Conservation (phyloP, 1,140 invertebrate genomes). For the Aphelinus atriplicis region DNA sequence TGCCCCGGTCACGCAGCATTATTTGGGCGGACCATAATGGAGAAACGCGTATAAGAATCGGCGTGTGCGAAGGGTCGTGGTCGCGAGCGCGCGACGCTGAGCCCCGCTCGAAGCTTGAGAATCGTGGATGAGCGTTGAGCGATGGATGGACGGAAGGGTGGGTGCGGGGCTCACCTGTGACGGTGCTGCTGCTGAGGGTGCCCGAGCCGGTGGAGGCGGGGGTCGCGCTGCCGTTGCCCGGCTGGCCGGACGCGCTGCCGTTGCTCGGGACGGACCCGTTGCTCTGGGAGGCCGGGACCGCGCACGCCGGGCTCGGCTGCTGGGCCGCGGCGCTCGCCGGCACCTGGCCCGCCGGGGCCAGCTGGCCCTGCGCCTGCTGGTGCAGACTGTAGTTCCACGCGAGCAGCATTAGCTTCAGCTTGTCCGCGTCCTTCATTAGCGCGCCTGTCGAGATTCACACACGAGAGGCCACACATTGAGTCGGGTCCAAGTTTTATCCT, state of each 20-base stretch:
- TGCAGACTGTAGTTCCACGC: constrained; percentile 81
- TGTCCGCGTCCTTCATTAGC: constrained; percentile 83
- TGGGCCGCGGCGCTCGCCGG: not conserved
- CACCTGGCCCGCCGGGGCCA: constrained; percentile 11
- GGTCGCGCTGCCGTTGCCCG: constrained; percentile 47
- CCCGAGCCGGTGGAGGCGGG: constrained; percentile 65
- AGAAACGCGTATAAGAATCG: no score
- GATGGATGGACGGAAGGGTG: not conserved
- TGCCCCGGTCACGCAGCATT: no score
- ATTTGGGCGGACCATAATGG: no score
- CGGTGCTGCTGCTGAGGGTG: constrained; percentile 63
- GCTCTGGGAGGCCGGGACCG: not conserved
- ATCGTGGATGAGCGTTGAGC: not conserved
- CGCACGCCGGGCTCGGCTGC: not conserved
- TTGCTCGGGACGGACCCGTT: not conserved
- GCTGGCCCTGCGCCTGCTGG: constrained; percentile 73
- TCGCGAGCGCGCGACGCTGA: no score
- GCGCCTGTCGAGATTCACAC: constrained; percentile 62
- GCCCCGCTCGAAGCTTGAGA: not conserved
- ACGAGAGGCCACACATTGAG: not conserved
- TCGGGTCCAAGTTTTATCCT: no score
- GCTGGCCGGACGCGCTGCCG: not conserved
- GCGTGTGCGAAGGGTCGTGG: no score
- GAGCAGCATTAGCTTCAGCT: constrained; percentile 85
- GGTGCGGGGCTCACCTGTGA: constrained; percentile 57